Percentiles rank a stretch among this genome's conserved stretches.
Conservation (phyloP, 1,140 invertebrate genomes). For the Bombus confusus region DNA sequence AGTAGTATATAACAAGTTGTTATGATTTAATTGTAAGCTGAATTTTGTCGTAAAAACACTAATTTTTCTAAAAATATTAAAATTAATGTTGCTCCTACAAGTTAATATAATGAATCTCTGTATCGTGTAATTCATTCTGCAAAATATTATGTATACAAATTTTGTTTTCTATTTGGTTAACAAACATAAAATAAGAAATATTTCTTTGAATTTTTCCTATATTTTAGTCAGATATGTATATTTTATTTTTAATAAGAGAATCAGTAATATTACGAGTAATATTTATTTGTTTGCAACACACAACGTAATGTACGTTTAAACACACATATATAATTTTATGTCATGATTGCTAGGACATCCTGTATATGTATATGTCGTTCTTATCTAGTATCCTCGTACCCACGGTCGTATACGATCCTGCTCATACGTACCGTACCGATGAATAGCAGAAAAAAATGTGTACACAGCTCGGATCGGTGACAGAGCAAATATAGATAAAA, state of each 20-base stretch:
- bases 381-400: no score
- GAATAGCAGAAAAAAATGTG: no score
- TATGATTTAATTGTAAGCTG: not conserved
- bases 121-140: constrained; percentile 49
- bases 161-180: not conserved
- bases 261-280: not conserved
- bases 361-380: no score
- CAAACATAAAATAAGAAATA: not conserved
- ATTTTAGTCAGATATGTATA: not conserved
- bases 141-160: constrained; percentile 5
- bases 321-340: not conserved
- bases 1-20: constrained; percentile 15
- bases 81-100: constrained; percentile 15
- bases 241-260: not conserved
- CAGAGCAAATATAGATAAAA: no score
- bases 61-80: not conserved
- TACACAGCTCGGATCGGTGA: no score
- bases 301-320: not conserved
- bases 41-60: not conserved
- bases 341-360: no score
- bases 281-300: not conserved
- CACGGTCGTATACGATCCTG: no score
- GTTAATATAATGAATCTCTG: constrained; percentile 19
- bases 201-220: not conserved
- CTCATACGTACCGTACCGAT: no score